phyloP scores from a whole-genome alignment of 2,888 invertebrate species.

The Scrobipalpa atriplicella region DNA sequence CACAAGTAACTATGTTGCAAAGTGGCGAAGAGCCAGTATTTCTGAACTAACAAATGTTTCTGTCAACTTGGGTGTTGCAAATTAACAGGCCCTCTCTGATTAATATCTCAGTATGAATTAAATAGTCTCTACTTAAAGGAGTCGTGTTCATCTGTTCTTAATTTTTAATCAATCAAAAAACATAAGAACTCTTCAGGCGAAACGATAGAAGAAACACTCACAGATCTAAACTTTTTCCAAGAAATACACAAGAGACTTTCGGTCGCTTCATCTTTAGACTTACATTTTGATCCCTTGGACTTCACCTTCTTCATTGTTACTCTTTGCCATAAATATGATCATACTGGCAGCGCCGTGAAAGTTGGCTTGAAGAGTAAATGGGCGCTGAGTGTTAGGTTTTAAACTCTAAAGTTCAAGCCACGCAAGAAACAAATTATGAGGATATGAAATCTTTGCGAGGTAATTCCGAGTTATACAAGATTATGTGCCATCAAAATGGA shows the following conservation, averaged over 20 bases:
- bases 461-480: constrained; percentile 41
- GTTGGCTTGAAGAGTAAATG: constrained; percentile 70
- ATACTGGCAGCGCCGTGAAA: constrained; percentile 53
- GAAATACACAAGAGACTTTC: not conserved
- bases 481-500: constrained; percentile 43
- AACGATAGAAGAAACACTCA: too few species aligned
- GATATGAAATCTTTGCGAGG: constrained; percentile 62
- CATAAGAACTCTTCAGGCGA: too few species aligned
- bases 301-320: constrained; percentile 33
- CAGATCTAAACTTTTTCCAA: too few species aligned
- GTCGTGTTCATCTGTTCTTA: not conserved
- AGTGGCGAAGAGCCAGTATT: constrained; percentile 22
- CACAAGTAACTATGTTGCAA: constrained; percentile 20
- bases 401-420: constrained; percentile 68
- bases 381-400: constrained; percentile 69
- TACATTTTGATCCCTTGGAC: too few species aligned
- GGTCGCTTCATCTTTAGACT: not conserved
- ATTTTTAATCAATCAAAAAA: too few species aligned
- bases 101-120: not conserved
- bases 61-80: constrained; percentile 10
- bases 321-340: constrained; percentile 63
- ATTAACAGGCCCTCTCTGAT: constrained; percentile 14
- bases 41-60: constrained; percentile 16
- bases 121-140: not conserved
- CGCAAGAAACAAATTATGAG: constrained; percentile 72